Conservation (phyloP, 2,888 invertebrate genomes). For the Herminia tarsipennalis region DNA sequence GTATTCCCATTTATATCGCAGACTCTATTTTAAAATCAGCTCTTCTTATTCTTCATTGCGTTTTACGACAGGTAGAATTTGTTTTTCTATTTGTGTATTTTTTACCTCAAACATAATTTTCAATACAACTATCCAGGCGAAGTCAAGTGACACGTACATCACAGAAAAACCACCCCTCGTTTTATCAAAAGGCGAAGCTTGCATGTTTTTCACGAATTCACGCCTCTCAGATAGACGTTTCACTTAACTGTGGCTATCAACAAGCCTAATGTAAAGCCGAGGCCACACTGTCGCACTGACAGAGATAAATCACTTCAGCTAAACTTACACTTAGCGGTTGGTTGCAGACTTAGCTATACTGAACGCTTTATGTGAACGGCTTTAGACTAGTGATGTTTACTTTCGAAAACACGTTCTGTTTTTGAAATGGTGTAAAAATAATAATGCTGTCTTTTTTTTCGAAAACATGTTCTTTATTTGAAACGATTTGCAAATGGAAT, state of each 20-base stretch:
- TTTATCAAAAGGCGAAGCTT: constrained; percentile 35
- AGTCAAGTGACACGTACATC: too few relatives aligned
- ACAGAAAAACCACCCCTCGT: constrained; percentile 28
- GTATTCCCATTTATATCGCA: too few relatives aligned
- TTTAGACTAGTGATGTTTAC: constrained; percentile 28
- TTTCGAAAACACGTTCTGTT: constrained; percentile 12
- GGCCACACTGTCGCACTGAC: constrained; percentile 60
- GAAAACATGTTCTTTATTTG: too few relatives aligned
- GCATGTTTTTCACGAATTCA: constrained; percentile 49
- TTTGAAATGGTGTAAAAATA: too few relatives aligned
- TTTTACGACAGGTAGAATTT: too few relatives aligned
- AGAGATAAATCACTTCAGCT: constrained; percentile 65
- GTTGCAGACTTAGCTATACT: constrained; percentile 30
- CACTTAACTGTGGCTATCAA: constrained; percentile 62
- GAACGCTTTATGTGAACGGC: constrained; percentile 22
- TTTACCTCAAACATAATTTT: too few relatives aligned
- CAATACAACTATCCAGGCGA: too few relatives aligned
- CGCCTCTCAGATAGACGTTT: constrained; percentile 49
- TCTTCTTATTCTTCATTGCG: too few relatives aligned
- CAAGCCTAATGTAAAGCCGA: constrained; percentile 63
- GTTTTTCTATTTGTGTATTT: too few relatives aligned
- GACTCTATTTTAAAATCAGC: too few relatives aligned
- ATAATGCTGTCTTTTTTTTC: too few relatives aligned
- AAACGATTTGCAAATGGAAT: too few relatives aligned
- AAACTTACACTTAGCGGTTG: constrained; percentile 43